phyloP scores from a whole-genome alignment of 2,113 vertebrate genomes.

The Sander lucioperca region DNA sequence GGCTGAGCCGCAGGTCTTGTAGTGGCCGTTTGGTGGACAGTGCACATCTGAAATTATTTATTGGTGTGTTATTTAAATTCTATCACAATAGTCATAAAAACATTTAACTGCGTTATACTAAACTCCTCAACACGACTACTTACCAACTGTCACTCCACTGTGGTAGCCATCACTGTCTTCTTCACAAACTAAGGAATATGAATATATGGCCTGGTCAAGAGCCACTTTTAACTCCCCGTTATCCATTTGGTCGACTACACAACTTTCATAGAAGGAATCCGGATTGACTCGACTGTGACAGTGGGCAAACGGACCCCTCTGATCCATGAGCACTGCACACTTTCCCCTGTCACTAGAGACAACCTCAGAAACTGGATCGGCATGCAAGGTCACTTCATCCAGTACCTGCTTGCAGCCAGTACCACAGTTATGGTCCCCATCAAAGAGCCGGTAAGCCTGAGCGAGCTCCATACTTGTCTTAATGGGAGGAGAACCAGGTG shows the following conservation, averaged over 20 bases:
- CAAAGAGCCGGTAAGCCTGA: conserved; percentile 49
- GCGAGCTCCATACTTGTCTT: conserved; percentile 10
- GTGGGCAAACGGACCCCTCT: background rate
- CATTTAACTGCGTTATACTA: background rate
- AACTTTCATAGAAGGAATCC: conserved; percentile 60
- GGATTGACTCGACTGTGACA: conserved; percentile 16
- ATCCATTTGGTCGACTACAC: conserved; percentile 25
- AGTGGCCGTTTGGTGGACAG: conserved; percentile 74
- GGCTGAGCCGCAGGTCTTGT: conserved; percentile 67
- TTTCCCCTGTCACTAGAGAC: background rate
- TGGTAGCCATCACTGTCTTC: background rate
- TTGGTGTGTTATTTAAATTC: background rate
- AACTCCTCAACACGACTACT: background rate
- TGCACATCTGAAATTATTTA: conserved; percentile 48
- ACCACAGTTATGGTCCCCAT: conserved; percentile 14
- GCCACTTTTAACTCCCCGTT: conserved; percentile 27
- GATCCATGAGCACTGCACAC: conserved; percentile 13
- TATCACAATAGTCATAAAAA: background rate
- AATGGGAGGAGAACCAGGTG: background rate
- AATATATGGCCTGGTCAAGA: background rate
- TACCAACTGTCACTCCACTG: background rate
- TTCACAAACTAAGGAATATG: conserved; percentile 38
- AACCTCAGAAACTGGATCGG: background rate
- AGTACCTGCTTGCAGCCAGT: conserved; percentile 13
- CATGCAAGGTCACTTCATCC: background rate